A percentile compares a stretch with the other conserved stretches of the same genome.
Conservation (phyloP, 2,888 invertebrate species). For the Venusia cambrica region DNA sequence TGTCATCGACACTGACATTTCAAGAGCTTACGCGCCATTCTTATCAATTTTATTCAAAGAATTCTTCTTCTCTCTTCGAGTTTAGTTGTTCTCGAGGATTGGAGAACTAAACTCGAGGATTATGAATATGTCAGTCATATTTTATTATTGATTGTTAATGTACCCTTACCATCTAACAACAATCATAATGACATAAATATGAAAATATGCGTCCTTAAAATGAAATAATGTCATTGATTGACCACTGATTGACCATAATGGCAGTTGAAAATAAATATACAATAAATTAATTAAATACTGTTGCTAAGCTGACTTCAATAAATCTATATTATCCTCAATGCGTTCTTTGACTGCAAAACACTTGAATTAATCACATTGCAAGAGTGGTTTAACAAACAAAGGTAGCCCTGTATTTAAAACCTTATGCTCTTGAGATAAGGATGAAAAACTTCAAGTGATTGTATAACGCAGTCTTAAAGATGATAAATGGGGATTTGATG, state of each 20-base stretch:
- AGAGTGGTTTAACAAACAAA: background rate
- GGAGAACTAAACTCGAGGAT: too few relatives aligned
- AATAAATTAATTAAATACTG: constrained; percentile 21
- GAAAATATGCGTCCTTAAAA: too few relatives aligned
- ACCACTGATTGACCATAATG: constrained; percentile 5
- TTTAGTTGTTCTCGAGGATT: too few relatives aligned
- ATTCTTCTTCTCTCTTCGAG: too few relatives aligned
- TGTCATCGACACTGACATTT: too few relatives aligned
- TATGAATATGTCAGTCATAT: too few relatives aligned
- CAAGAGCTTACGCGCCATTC: too few relatives aligned
- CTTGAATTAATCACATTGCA: constrained; percentile 19
- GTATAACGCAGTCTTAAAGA: constrained; percentile 1
- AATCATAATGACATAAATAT: too few relatives aligned
- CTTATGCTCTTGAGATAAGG: constrained; percentile 6
- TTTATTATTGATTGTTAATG: too few relatives aligned
- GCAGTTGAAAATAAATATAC: constrained; percentile 25
- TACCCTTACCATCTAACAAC: too few relatives aligned
- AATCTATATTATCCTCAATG: constrained; percentile 23
- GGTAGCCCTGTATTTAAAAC: background rate
- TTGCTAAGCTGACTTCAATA: constrained; percentile 20
- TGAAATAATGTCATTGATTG: constrained; percentile 10
- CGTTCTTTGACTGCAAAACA: constrained; percentile 25
- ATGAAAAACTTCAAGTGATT: background rate
- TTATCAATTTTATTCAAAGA: too few relatives aligned
- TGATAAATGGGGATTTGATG: constrained; percentile 8